A percentile compares a stretch with the other conserved stretches of the same genome.
Conservation (phyloP, 2,797 vertebrate species). For the Gallinago nigripennis region DNA sequence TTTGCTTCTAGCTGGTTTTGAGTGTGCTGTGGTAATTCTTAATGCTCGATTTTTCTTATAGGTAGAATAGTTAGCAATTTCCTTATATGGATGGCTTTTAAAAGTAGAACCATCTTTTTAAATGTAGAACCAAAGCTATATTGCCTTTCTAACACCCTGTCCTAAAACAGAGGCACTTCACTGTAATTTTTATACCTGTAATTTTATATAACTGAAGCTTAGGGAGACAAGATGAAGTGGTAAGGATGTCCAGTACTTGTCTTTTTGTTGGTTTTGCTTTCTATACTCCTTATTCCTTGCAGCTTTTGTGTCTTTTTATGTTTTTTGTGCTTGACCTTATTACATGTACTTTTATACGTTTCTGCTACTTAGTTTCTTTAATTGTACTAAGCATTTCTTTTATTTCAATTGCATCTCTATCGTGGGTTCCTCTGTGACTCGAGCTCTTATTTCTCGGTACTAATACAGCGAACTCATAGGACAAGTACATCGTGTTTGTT, state of each 20-base stretch:
- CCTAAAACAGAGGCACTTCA: neutral
- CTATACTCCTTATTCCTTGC: neutral
- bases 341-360: neutral
- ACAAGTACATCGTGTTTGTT: neutral
- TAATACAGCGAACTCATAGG: neutral
- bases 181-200: neutral
- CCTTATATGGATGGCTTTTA: neutral
- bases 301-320: neutral
- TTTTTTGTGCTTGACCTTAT: constrained; percentile 3
- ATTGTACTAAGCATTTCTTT: neutral
- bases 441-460: neutral
- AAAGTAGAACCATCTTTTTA: neutral
- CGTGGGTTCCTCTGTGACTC: neutral
- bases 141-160: neutral
- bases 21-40: neutral
- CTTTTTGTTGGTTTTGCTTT: neutral
- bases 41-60: neutral
- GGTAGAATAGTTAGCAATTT: neutral
- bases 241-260: constrained; percentile 4
- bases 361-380: neutral
- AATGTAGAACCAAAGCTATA: neutral
- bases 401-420: neutral
- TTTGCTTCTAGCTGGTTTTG: neutral
- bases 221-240: neutral
- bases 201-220: neutral